Evolutionary conservation across 2,797 vertebrate genomes (phyloP), one percentile per base, ranked within the genome.

Genomic region (Sarcoramphus papa): DNA sequence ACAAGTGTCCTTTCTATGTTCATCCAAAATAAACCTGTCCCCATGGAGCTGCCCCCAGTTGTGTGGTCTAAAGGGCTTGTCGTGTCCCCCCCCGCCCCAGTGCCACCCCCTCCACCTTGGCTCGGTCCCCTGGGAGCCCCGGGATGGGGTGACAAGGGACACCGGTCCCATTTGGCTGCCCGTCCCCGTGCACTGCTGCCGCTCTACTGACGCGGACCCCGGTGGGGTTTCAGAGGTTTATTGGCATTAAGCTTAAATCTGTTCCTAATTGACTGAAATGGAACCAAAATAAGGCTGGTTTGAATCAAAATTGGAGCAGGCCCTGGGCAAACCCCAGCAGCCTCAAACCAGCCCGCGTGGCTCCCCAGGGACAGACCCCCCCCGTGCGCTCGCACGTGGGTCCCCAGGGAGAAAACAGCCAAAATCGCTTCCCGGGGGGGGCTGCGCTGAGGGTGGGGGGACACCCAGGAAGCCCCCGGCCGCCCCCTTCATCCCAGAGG

Each of bases 221-320:
- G 25, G 8, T 43, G 92, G 92, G 93, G 82, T 95, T 95, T 85
- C 88, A 92, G 96, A 95, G 94, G 72, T 96, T 95, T 96, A 97
- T 96, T 96, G 93, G 93, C 93, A 85, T 95, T 95, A 96, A 96
- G 94, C 95, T 95, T 95, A 88, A 95, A 96, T 95, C 95, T 95
- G 95, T 95, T 96, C 96, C 96, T 95, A 96, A 96, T 96, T 91
- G 93, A 79, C 93, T 92, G 93, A 84, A 75, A 79, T 92, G 93
- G 94, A 96, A 93, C 94, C 96, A 93, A 93, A 95, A 95, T 93
- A 94, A 93, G 94, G 91, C 95, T 95, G 94, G 84, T 91, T 94
- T 94, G 92, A 96, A 89, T 96, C 94, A 93, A 50, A 93, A 79
- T 20, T 9, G 78, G 89, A 92, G 91, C 93, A 92, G 87, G 91